Conservation (phyloP, 2,888 invertebrate genomes). For the Autographa gamma region DNA sequence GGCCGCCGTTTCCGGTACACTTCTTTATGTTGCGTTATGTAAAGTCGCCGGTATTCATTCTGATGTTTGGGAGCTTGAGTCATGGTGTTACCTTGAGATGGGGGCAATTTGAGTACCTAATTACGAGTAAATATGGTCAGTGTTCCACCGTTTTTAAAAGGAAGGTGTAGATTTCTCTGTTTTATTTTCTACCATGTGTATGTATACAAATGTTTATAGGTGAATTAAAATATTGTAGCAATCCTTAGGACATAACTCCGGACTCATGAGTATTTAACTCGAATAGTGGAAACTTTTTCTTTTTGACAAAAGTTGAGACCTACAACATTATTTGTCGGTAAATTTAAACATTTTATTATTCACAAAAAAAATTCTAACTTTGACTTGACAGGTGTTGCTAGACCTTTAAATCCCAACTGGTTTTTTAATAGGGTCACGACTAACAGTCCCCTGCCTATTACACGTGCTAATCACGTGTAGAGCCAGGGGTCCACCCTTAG, state of each 20-base stretch:
- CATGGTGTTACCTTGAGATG: conserved; percentile 21
- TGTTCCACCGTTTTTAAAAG: not conserved
- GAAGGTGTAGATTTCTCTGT: not conserved
- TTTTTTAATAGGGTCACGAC: not conserved
- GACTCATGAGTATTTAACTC: too few relatives aligned
- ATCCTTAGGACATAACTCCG: too few relatives aligned
- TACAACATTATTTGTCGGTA: too few relatives aligned
- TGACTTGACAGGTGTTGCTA: not conserved
- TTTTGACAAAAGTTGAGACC: too few relatives aligned
- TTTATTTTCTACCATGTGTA: too few relatives aligned
- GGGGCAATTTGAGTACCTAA: not conserved
- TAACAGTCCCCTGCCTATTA: too few relatives aligned
- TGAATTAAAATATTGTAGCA: too few relatives aligned
- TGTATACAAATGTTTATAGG: too few relatives aligned
- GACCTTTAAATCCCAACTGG: not conserved
- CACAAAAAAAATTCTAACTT: too few relatives aligned
- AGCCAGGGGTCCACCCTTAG: not conserved
- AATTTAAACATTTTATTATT: too few relatives aligned
- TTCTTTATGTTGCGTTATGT: conserved; percentile 52
- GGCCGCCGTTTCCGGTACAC: conserved; percentile 69
- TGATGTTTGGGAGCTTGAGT: conserved; percentile 43
- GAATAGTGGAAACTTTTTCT: too few relatives aligned
- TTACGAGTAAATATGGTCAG: not conserved
- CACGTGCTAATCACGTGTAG: too few relatives aligned
- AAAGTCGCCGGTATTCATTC: conserved; percentile 55